Evolutionary conservation across 1,140 invertebrate genomes (phyloP).

Genomic region (Drosophila murphyi): DNA sequence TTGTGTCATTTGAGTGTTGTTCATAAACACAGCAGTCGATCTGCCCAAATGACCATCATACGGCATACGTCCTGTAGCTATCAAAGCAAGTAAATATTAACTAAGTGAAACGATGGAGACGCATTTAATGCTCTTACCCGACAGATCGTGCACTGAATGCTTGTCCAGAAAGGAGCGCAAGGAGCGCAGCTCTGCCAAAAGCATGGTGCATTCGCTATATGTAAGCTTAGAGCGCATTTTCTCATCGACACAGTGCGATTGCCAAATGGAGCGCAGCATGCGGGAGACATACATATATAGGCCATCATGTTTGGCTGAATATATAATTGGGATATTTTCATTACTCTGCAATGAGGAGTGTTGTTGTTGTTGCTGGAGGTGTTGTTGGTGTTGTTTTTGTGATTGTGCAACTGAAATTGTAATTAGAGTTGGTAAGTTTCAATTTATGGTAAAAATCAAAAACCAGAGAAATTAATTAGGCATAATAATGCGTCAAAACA

Average conservation of each 20-base stretch:
- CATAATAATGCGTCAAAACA: too few species aligned
- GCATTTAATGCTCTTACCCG: slow-evolving; percentile 48
- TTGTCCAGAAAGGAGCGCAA: slow-evolving; percentile 85
- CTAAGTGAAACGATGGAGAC: neutral
- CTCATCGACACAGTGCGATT: slow-evolving; percentile 87
- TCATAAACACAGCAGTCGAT: slow-evolving; percentile 67
- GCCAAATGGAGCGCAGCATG: slow-evolving; percentile 93
- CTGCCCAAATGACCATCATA: slow-evolving; percentile 67
- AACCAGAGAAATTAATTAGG: too few species aligned
- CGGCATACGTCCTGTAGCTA: slow-evolving; percentile 42
- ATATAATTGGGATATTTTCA: slow-evolving; percentile 65
- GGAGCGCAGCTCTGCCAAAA: slow-evolving; percentile 85
- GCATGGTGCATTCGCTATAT: slow-evolving; percentile 85
- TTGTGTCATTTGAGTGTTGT: slow-evolving; percentile 47
- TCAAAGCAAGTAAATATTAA: neutral
- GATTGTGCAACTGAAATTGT: slow-evolving; percentile 45
- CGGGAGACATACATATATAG: slow-evolving; percentile 95
- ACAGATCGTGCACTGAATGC: slow-evolving; percentile 79
- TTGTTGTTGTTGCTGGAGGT: slow-evolving; percentile 60
- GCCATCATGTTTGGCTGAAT: slow-evolving; percentile 93
- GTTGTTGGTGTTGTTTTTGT: slow-evolving; percentile 61
- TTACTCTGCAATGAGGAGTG: slow-evolving; percentile 10
- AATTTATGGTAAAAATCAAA: neutral
- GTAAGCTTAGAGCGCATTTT: slow-evolving; percentile 85
- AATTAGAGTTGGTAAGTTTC: neutral